These are phyloP conservation scores for Drosophila ironensis DNA, from an alignment of 1,140 invertebrate genomes.

Conservation along the genomic window DNA sequence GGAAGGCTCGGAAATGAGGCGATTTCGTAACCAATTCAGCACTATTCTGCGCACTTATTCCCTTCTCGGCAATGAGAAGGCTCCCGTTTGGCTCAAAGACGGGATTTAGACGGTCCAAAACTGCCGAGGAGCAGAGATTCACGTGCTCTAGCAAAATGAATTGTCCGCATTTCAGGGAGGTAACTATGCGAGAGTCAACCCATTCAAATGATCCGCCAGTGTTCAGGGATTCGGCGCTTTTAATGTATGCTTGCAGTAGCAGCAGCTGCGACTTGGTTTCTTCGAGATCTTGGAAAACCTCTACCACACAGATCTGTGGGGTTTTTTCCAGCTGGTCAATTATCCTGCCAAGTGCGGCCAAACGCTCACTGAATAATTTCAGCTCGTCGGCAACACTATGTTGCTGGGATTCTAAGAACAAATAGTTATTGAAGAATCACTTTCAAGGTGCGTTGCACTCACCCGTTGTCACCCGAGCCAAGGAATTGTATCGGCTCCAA, in stretches of 20 bases:
- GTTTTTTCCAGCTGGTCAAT: conserved; percentile 40
- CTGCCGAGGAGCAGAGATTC: conserved; percentile 97
- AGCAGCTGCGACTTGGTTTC: conserved; percentile 33
- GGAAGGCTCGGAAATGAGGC: conserved; percentile 95
- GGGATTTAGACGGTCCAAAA: conserved; percentile 97
- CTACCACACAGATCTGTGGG: conserved; percentile 25
- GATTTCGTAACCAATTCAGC: conserved; percentile 92
- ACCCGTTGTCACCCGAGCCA: conserved; percentile 53
- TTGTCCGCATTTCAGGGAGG: conserved; percentile 82
- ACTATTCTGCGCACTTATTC: conserved; percentile 87
- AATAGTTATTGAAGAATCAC: neutral
- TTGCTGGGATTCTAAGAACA: conserved; percentile 27
- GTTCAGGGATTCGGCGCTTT: conserved; percentile 85
- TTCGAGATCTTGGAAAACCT: conserved; percentile 20
- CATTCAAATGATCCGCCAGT: conserved; percentile 97
- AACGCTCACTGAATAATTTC: conserved; percentile 45
- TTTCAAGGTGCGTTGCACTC: neutral
- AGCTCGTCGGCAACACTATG: conserved; percentile 64
- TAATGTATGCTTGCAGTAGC: conserved; percentile 51
- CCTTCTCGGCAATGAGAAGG: conserved; percentile 95
- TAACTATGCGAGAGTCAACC: conserved; percentile 97
- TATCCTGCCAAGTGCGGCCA: conserved; percentile 39
- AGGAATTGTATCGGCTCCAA: conserved; percentile 70
- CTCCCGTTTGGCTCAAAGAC: conserved; percentile 96
- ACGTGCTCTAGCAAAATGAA: conserved; percentile 92